Percentiles rank a stretch among this genome's conserved stretches.
Evolutionary conservation across 1,140 invertebrate genomes (phyloP).

Genomic region (Rhynchophorus ferrugineus): DNA sequence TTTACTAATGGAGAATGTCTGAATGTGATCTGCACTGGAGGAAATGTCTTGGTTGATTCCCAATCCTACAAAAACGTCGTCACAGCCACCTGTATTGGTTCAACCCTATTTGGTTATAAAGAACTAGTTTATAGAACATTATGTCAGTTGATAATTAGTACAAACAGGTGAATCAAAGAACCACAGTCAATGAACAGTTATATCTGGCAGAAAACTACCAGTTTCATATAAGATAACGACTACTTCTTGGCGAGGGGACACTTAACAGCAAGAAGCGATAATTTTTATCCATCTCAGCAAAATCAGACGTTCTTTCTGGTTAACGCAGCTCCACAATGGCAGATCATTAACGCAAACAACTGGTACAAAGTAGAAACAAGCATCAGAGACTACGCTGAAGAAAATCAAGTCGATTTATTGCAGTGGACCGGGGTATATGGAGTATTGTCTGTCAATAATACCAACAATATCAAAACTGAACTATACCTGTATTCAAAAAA

Average conservation of each 20-base stretch:
- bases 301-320: too few species aligned
- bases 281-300: slow-evolving; percentile 52
- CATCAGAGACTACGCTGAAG: too few species aligned
- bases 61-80: background rate
- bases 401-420: too few species aligned
- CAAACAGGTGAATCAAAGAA: slow-evolving; percentile 28
- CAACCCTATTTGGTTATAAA: slow-evolving; percentile 22
- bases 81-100: background rate
- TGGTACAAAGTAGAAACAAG: too few species aligned
- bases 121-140: slow-evolving; percentile 31
- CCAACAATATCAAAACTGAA: too few species aligned
- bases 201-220: slow-evolving; percentile 28
- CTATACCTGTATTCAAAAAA: slow-evolving; percentile 45
- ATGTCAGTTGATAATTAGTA: slow-evolving; percentile 32
- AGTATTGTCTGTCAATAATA: too few species aligned
- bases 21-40: background rate
- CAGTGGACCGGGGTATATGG: too few species aligned
- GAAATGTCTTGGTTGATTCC: background rate
- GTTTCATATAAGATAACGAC: slow-evolving; percentile 44
- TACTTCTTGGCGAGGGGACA: slow-evolving; percentile 54
- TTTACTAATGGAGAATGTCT: background rate
- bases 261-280: slow-evolving; percentile 58
- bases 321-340: too few species aligned
- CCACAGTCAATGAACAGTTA: slow-evolving; percentile 31
- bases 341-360: too few species aligned